phyloP scores from a whole-genome alignment of 2,797 vertebrate species.

The Semotilus atromaculatus region DNA sequence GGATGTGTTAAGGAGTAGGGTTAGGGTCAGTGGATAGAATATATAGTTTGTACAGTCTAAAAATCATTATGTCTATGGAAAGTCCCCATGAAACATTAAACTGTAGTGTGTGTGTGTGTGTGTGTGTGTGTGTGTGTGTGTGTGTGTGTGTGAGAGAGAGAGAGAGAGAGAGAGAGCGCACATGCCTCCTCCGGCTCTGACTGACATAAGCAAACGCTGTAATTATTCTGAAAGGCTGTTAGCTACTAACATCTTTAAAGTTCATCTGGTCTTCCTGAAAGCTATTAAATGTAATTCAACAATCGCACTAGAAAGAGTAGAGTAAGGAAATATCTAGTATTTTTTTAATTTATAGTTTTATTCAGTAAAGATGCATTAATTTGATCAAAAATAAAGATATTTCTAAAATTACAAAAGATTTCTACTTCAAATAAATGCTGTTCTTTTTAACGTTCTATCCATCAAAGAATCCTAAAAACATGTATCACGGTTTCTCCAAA shows the following conservation, averaged over 20 bases:
- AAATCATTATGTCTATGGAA: neutral
- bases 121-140: too few species aligned
- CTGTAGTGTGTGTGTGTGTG: too few species aligned
- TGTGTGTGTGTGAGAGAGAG: neutral
- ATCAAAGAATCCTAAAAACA: neutral
- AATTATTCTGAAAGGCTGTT: constrained; percentile 27
- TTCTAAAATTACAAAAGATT: neutral
- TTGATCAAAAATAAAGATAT: neutral
- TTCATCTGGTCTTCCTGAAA: constrained; percentile 7
- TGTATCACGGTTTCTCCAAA: neutral
- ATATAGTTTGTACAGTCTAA: neutral
- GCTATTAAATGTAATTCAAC: constrained; percentile 8
- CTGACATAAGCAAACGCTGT: constrained; percentile 38
- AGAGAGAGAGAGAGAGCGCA: neutral
- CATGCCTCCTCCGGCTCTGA: neutral
- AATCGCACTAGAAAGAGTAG: neutral
- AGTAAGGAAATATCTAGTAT: neutral
- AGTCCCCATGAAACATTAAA: neutral
- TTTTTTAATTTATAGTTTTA: neutral
- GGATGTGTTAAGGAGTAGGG: neutral
- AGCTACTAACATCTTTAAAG: neutral
- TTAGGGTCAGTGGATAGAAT: neutral
- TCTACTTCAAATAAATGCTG: neutral
- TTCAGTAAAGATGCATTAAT: neutral
- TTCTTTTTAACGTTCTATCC: neutral